Evolutionary conservation across 2,797 vertebrate species (phyloP), one percentile per base, ranked within the genome.

Genomic region (Hemibagrus guttatus): DNA sequence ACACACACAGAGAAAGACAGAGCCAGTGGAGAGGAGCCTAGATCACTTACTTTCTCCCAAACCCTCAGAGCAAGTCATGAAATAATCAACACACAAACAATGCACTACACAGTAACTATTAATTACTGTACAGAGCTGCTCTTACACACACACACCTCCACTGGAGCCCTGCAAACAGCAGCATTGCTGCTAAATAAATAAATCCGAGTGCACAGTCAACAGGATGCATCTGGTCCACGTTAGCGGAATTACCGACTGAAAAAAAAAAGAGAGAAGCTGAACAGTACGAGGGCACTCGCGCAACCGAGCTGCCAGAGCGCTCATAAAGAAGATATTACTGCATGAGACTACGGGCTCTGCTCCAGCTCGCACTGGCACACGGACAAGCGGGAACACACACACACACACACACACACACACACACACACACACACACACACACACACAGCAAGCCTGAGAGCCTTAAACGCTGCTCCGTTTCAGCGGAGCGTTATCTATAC

Each of bases 141-240:
- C 54, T 66, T 71, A 52, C 54, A 56, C 72, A 71, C 74, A 26
- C 71, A 26, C 42, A 17, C 63, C 54, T 59, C 69, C 59, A 66
- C 63, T 58, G 46, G 63, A 83, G 74, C 56, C 64, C 42, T 49
- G 74, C 83, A 72, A 54, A 46, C 64, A 84, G 58, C 86, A 72
- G 86, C 75, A 63, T 49, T 52, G 80, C 80, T 84, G 80, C 86
- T 85, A 88, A 88, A 88, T 85, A 88, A 88, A 88, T 88, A 88
- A 88, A 88, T 88, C 87, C 26, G 39, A 89, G 87, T 66, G 59
- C 87, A 42, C 58, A 85, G 86, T 91, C 86, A 89, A 91, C 87
- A 89, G 89, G 87, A 86, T 2, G 21, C 58, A 89, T 91, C 90
- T 91, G 91, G 89, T 88, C 89, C 84, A 88, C 35, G 88, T 92